These are phyloP conservation scores for Dermatemys mawii DNA, from an alignment of 2,113 vertebrate genomes.

Conservation along the genomic window DNA sequence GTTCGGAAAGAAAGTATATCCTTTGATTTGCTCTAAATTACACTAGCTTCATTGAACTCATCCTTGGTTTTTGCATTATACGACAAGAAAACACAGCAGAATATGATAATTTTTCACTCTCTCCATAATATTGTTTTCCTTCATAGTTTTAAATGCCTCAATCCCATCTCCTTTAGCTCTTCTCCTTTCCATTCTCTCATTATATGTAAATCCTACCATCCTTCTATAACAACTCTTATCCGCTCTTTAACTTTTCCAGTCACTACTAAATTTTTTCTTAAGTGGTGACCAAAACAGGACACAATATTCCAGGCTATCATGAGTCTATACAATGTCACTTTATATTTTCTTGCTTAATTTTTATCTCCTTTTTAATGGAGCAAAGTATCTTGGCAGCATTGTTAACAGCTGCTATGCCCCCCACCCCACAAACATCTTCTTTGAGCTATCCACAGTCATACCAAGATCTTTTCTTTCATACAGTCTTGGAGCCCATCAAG, in stretches of 20 bases:
- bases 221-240: background rate
- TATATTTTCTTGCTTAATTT: constrained; percentile 28
- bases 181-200: constrained; percentile 14
- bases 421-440: background rate
- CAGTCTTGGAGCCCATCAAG: background rate
- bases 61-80: background rate
- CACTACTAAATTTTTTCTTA: background rate
- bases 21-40: constrained; percentile 11
- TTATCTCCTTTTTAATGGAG: constrained; percentile 23
- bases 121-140: constrained; percentile 26
- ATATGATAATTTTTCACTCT: constrained; percentile 20
- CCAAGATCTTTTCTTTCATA: background rate
- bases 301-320: background rate
- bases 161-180: constrained; percentile 13
- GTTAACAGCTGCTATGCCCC: background rate
- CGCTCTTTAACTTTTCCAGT: background rate
- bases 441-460: background rate
- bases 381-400: background rate
- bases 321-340: background rate
- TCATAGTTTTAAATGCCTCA: constrained; percentile 12
- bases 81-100: constrained; percentile 15
- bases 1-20: background rate
- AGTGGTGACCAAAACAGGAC: background rate
- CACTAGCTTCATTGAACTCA: background rate
- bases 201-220: background rate